Percentiles rank a stretch among this genome's conserved stretches.
Conservation (phyloP, 1,140 invertebrate genomes). For the Caenorhabditis latens region DNA sequence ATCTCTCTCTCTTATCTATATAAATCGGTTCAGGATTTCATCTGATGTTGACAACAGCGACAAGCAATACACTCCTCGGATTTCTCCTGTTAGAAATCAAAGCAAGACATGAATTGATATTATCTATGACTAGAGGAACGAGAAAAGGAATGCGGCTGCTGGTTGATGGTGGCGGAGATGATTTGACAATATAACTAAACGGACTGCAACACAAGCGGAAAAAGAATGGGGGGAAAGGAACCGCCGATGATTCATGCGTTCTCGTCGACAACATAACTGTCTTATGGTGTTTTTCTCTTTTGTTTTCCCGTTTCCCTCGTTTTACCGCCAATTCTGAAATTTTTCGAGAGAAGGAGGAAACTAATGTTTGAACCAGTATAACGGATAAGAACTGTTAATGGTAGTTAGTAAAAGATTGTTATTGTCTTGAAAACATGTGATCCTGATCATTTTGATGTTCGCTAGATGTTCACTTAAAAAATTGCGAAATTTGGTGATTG, state of each 20-base stretch:
- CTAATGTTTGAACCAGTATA: neutral
- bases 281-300: neutral
- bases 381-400: neutral
- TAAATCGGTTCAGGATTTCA: neutral
- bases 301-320: neutral
- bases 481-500: neutral
- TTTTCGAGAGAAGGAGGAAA: neutral
- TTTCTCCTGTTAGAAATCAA: neutral
- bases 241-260: slow-evolving; percentile 1
- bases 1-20: neutral
- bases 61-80: neutral
- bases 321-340: neutral
- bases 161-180: neutral
- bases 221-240: neutral
- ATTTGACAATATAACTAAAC: slow-evolving; percentile 40
- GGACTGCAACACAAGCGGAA: neutral
- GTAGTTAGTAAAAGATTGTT: too few species aligned
- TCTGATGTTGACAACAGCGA: neutral
- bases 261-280: slow-evolving; percentile 30
- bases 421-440: neutral
- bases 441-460: neutral
- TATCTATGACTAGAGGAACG: neutral
- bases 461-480: neutral
- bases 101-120: slow-evolving; percentile 27
- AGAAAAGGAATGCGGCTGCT: slow-evolving; percentile 4